A percentile compares a stretch with the other conserved stretches of the same genome.
Conservation (phyloP, 2,888 invertebrate genomes). For the Rhamnusium bicolor region DNA sequence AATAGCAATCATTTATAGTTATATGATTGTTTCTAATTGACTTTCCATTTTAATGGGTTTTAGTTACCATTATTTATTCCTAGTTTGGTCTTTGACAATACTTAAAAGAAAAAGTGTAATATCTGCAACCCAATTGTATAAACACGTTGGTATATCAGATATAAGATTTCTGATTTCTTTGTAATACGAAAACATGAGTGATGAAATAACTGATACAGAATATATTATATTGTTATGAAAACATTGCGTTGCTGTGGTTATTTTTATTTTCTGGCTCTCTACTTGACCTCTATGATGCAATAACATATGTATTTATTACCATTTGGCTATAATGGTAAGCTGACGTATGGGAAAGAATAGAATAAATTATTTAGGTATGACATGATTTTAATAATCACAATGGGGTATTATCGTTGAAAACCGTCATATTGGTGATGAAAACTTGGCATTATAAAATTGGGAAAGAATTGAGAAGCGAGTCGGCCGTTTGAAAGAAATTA, state of each 20-base stretch:
- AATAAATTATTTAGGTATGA: no score
- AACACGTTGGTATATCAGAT: background rate
- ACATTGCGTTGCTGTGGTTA: background rate
- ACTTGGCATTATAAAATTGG: no score
- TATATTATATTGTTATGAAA: slow-evolving; percentile 5
- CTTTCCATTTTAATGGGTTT: slow-evolving; percentile 1
- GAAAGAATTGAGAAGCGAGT: no score
- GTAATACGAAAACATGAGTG: background rate
- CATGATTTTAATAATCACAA: no score
- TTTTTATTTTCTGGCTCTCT: background rate
- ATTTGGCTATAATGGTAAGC: background rate
- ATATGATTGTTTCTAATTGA: background rate
- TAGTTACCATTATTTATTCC: slow-evolving; percentile 7
- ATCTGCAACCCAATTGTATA: background rate
- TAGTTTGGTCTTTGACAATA: background rate
- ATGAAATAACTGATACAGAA: background rate
- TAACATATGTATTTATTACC: background rate
- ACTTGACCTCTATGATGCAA: slow-evolving; percentile 2
- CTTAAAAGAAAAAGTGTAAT: background rate
- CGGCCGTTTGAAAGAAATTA: no score
- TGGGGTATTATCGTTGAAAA: no score
- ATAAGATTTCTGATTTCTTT: background rate
- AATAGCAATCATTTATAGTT: slow-evolving; percentile 6
- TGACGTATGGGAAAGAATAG: background rate
- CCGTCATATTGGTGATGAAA: no score